phyloP scores from a whole-genome alignment of 1,140 invertebrate genomes.

The Brachionus manjavacas region DNA sequence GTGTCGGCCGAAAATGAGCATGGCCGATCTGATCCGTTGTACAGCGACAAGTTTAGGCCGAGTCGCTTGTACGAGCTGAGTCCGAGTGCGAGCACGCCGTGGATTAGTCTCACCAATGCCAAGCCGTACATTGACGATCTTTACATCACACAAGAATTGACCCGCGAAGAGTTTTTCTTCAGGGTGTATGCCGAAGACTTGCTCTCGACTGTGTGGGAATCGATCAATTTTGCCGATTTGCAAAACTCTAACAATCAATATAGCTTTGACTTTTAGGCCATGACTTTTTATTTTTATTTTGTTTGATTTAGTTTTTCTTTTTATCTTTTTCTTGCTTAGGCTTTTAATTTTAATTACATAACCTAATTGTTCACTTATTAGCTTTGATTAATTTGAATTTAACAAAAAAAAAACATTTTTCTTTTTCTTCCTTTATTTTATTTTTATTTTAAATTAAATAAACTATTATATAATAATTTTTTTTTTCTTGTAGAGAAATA shows the following conservation, averaged over 20 bases:
- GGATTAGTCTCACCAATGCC: slow-evolving; percentile 38
- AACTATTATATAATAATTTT: background rate
- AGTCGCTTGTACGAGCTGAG: slow-evolving; percentile 64
- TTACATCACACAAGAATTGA: slow-evolving; percentile 31
- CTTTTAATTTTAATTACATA: too few species aligned
- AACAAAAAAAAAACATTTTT: too few species aligned
- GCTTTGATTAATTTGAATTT: background rate
- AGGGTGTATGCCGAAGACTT: slow-evolving; percentile 30
- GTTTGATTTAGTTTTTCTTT: background rate
- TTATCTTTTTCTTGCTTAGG: background rate
- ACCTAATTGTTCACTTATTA: background rate
- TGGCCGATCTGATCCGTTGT: slow-evolving; percentile 86
- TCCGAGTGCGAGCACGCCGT: slow-evolving; percentile 32
- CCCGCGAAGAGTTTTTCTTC: slow-evolving; percentile 36
- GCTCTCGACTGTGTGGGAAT: slow-evolving; percentile 33
- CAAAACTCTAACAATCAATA: background rate
- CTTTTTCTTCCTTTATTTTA: too few species aligned
- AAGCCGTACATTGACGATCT: slow-evolving; percentile 35
- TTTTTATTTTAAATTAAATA: too few species aligned
- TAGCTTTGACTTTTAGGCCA: background rate
- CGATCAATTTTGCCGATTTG: slow-evolving; percentile 41
- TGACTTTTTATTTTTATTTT: background rate
- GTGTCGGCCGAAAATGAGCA: slow-evolving; percentile 92
- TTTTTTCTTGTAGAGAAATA: too few species aligned
- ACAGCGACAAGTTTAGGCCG: slow-evolving; percentile 78